Evolutionary conservation across 1,140 invertebrate species (phyloP).

Genomic region (Heliothis subflexa): DNA sequence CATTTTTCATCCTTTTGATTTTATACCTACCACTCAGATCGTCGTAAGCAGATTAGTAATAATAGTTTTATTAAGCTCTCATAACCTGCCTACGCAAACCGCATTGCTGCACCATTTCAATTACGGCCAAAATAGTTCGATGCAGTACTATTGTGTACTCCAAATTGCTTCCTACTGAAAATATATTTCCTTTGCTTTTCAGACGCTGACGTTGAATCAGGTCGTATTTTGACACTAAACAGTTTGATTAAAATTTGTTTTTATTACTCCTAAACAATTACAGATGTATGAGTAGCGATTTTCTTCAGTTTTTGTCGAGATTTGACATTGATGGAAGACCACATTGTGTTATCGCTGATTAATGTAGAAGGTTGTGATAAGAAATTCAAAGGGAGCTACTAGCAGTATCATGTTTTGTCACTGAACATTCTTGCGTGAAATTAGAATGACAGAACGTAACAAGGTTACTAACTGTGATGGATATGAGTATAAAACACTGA

Average conservation of each 20-base stretch:
- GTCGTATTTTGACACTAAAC: not conserved
- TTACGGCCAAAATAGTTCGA: slow-evolving; percentile 32
- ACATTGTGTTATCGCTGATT: slow-evolving; percentile 15
- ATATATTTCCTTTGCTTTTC: slow-evolving; percentile 5
- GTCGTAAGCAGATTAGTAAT: not conserved
- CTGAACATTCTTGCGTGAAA: slow-evolving; percentile 1
- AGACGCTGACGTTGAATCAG: slow-evolving; percentile 4
- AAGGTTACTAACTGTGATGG: slow-evolving; percentile 18
- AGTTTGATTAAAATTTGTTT: slow-evolving; percentile 15
- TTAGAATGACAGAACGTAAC: slow-evolving; percentile 6
- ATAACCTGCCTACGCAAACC: slow-evolving; percentile 10
- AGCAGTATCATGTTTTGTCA: not conserved
- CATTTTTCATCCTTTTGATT: not conserved
- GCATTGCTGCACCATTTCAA: slow-evolving; percentile 35
- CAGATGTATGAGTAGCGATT: not conserved
- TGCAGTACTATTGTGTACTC: not conserved
- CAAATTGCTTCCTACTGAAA: slow-evolving; percentile 22
- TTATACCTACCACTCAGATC: not conserved
- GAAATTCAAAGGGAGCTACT: not conserved
- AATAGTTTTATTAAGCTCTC: slow-evolving; percentile 15
- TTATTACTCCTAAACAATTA: not conserved
- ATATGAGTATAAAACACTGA: slow-evolving; percentile 25
- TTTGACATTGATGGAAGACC: slow-evolving; percentile 18
- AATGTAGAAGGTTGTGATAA: slow-evolving; percentile 4
- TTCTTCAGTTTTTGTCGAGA: not conserved